Base-by-base conservation (phyloP, 2,888 invertebrate genomes). In the Conchocele bisecta region DNA sequence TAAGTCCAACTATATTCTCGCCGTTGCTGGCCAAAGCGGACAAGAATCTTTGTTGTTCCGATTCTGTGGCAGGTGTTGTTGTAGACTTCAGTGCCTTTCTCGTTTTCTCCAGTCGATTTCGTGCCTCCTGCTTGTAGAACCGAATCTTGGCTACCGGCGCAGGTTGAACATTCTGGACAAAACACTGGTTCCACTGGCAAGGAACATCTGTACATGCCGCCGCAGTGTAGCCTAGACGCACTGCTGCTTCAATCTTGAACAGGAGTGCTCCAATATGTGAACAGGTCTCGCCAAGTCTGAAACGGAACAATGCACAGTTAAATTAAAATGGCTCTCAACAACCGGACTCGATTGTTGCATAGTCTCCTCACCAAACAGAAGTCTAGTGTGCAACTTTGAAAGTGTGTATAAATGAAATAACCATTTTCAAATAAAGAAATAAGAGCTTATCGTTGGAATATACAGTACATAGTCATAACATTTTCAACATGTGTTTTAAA, bases 181-280 rank as follows among this genome's bases (percentile, higher is more conserved):
- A 74, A 33, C 44, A 53, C 17, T 42, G n/a, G 33, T 67, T 72
- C 72, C 72, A 72, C 13, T 24, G 6, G 42, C 74, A 74, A 1
- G 69, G 54, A 17, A 35, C 22, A 20, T 53, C 58, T 28, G 75
- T 75, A 35, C 70, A 75, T 1, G 70, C 50, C 17, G 37, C 13
- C 13, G 26, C 29, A 0, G 70, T 75, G 26, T 75, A 75, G 5
- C 75, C 70, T 2, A 61, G 31, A n/a, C 70, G 31, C 9, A 70
- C 66, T 3, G 70, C 70, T 51, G 75, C 66, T 29, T 75, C 75
- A n/a, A 75, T 70, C 48, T 70, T 70, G 42, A 60, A 75, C 1
- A 66, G 29, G 11, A 58, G n/a, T 6, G 75, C 75, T 7, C 61
- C 75, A 29, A 70, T 28, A 41, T 70, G 65, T 11, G 66, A 66